Base-by-base conservation (phyloP, 2,797 vertebrate species). In the Falco berigora region DNA sequence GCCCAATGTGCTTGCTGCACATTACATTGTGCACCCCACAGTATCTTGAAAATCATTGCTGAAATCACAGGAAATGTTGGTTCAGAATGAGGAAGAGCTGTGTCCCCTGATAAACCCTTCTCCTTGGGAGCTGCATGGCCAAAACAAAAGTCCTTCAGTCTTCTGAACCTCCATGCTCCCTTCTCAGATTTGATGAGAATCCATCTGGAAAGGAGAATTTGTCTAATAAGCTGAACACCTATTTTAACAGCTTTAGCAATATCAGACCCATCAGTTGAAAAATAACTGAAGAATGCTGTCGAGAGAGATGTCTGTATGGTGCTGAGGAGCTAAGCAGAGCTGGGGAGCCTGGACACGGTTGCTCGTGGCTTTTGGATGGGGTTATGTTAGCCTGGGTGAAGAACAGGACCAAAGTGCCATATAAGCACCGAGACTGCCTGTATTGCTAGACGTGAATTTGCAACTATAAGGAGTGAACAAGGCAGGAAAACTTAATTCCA, bases 51-150 rank as follows among this genome's bases (percentile, higher is more conserved):
- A 92, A 91, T 90, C 76, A 20, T 64, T 75, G 36, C 82, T 61
- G 73, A 86, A 94, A 88, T 92, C 86, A 63, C 63, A 93, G 95
- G 95, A 95, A 93, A 72, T 28, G 32, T 28, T 94, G 47, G 50
- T 68, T 75, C 42, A 79, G 80, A 88, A 88, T 53, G 62, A 93
- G 88, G 83, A 94, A 88, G 86, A 90, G 50, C 77, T 90, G 66
- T 55, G 34, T 76, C 69, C 92, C 50, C 86, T 84, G 94, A 92
- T 84, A 90, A 92, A 66, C 18, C 9, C 63, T 72, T 75, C 46
- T 75, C 21, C 47, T 81, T 0, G 2, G 53, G 69, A 68, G 49
- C 67, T 90, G 64, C 34, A 63, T 2, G 4, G 25, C 40, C 18
- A 2, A 72, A 44, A 44, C 16, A 44, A 17, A 17, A 82, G 50